A percentile compares a stretch with the other conserved stretches of the same genome.
These are phyloP conservation scores for Corydoras sp. DNA, from an alignment of 2,113 vertebrate species.

Conservation along the genomic window DNA sequence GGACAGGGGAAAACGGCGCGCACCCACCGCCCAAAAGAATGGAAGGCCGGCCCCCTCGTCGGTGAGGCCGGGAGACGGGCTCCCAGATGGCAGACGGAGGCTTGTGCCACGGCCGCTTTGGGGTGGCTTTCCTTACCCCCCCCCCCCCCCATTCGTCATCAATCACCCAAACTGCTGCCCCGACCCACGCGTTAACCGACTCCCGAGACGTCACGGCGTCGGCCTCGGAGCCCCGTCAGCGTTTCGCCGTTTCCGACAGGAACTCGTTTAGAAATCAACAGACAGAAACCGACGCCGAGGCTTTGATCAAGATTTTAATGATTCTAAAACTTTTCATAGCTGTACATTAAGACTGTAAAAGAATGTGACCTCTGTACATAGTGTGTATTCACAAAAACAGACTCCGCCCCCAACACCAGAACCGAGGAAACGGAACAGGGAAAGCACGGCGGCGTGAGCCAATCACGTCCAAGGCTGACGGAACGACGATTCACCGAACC, in stretches of 20 bases:
- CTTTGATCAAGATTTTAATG: conserved; percentile 86
- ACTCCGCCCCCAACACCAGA: conserved; percentile 76
- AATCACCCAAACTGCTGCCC: conserved; percentile 38
- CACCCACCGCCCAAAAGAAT: conserved; percentile 8
- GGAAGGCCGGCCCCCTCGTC: conserved; percentile 25
- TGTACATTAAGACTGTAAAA: conserved; percentile 90
- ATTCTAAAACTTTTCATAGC: conserved; percentile 84
- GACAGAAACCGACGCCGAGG: neutral
- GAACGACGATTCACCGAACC: neutral
- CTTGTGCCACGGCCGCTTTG: conserved; percentile 39
- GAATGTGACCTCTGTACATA: conserved; percentile 71
- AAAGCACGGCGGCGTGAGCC: conserved; percentile 71
- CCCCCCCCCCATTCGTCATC: conserved; percentile 34
- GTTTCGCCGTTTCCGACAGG: neutral
- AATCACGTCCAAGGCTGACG: conserved; percentile 46
- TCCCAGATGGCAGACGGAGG: conserved; percentile 48
- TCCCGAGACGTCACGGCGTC: neutral
- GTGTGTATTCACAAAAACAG: conserved; percentile 63
- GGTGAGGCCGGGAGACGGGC: conserved; percentile 29
- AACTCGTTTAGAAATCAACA: neutral
- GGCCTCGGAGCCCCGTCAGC: neutral
- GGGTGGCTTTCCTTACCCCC: conserved; percentile 24
- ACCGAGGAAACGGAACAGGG: conserved; percentile 76
- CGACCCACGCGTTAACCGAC: neutral
- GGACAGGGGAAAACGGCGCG: conserved; percentile 23